Conservation (phyloP, 2,113 vertebrate genomes). For the Alouatta palliata region DNA sequence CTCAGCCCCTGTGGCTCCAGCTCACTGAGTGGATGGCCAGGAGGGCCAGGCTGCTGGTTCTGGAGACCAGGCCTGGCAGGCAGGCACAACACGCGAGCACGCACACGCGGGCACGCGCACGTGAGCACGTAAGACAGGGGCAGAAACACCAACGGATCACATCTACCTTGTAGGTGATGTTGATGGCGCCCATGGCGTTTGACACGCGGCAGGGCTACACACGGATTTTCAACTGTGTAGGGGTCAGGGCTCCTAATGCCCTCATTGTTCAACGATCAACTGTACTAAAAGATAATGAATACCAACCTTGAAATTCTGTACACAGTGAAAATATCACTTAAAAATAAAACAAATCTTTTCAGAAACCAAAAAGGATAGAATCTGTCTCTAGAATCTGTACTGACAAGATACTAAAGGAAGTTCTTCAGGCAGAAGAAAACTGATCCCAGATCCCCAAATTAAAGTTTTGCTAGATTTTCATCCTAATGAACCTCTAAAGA, state of each 20-base stretch:
- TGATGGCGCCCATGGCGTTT: too few species aligned
- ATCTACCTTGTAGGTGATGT: too few species aligned
- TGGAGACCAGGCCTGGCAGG: not conserved
- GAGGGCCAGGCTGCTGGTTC: not conserved
- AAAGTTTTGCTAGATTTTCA: too few species aligned
- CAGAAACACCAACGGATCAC: conserved; percentile 84
- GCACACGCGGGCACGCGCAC: not conserved
- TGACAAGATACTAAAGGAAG: not conserved
- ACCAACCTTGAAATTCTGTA: conserved; percentile 2
- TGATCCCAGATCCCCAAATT: not conserved
- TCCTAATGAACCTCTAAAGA: not conserved
- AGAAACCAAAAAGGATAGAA: conserved; percentile 11
- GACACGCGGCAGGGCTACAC: too few species aligned
- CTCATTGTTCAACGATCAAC: not conserved
- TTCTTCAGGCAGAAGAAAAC: conserved; percentile 10
- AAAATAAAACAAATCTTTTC: not conserved
- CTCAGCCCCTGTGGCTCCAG: not conserved
- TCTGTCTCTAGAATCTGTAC: not conserved
- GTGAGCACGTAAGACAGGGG: not conserved
- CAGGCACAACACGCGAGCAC: not conserved
- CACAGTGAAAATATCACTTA: not conserved
- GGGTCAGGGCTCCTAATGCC: not conserved
- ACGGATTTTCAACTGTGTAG: not conserved
- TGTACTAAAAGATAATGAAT: not conserved
- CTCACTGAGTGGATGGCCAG: not conserved